Conservation (phyloP, 2,797 vertebrate species). For the Pseudochaenichthys georgianus region DNA sequence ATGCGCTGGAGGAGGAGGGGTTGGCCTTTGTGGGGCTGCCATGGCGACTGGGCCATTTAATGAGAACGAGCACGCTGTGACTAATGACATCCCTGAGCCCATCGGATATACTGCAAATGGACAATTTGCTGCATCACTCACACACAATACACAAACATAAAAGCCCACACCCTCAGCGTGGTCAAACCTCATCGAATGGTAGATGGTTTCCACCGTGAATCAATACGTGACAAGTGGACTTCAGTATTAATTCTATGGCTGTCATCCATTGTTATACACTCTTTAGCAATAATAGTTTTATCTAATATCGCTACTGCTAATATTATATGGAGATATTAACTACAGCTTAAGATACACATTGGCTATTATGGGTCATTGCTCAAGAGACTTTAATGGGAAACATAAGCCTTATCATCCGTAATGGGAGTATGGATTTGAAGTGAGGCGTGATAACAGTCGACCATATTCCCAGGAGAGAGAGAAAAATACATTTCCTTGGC, state of each 20-base stretch:
- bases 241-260: slow-evolving; percentile 32
- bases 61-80: slow-evolving; percentile 85
- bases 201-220: slow-evolving; percentile 59
- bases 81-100: slow-evolving; percentile 87
- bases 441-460: slow-evolving; percentile 47
- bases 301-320: slow-evolving; percentile 59
- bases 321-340: slow-evolving; percentile 60
- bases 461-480: slow-evolving; percentile 45
- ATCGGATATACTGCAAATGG: slow-evolving; percentile 84
- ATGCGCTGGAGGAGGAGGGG: slow-evolving; percentile 64
- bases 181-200: slow-evolving; percentile 67
- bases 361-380: slow-evolving; percentile 63
- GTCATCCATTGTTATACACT: slow-evolving; percentile 53
- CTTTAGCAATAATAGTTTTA: slow-evolving; percentile 43
- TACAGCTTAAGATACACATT: slow-evolving; percentile 63
- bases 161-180: slow-evolving; percentile 58
- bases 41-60: slow-evolving; percentile 85
- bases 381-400: slow-evolving; percentile 54
- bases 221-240: slow-evolving; percentile 62
- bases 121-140: slow-evolving; percentile 84
- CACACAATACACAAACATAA: slow-evolving; percentile 71
- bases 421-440: slow-evolving; percentile 62
- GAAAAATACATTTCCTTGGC: slow-evolving; percentile 58
- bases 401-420: slow-evolving; percentile 60
- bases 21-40: slow-evolving; percentile 84